phyloP scores from a whole-genome alignment of 2,888 invertebrate species.

The Allacma fusca region DNA sequence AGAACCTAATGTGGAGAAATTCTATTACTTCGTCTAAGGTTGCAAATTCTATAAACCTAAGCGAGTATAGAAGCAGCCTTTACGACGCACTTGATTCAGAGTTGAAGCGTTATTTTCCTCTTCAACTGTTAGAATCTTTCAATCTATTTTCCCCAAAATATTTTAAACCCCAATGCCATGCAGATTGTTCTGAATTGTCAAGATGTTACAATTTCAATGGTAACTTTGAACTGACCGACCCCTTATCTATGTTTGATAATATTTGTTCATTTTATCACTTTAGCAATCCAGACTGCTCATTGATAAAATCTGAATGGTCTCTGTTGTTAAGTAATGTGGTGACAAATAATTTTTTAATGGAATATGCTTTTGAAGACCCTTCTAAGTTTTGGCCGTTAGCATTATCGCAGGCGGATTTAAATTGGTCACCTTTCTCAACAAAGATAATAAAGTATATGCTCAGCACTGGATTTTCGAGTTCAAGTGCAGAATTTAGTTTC shows the following conservation, averaged over 20 bases:
- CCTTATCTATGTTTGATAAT: too few species aligned
- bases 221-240: too few species aligned
- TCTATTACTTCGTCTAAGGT: not conserved
- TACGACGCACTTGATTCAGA: not conserved
- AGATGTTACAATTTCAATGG: too few species aligned
- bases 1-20: not conserved
- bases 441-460: too few species aligned
- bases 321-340: not conserved
- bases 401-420: not conserved
- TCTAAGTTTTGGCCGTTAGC: not conserved
- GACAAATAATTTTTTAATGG: too few species aligned
- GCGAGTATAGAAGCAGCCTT: not conserved
- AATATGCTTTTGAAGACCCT: too few species aligned
- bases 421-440: not conserved
- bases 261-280: not conserved
- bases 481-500: too few species aligned
- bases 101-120: not conserved
- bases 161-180: not conserved
- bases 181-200: not conserved
- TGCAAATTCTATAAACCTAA: not conserved
- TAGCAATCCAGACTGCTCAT: not conserved
- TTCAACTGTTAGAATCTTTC: not conserved
- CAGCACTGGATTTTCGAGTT: too few species aligned
- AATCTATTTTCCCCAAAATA: not conserved
- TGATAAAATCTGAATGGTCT: not conserved